phyloP scores from a whole-genome alignment of 2,888 invertebrate species.

The Stegana nigrithorax region DNA sequence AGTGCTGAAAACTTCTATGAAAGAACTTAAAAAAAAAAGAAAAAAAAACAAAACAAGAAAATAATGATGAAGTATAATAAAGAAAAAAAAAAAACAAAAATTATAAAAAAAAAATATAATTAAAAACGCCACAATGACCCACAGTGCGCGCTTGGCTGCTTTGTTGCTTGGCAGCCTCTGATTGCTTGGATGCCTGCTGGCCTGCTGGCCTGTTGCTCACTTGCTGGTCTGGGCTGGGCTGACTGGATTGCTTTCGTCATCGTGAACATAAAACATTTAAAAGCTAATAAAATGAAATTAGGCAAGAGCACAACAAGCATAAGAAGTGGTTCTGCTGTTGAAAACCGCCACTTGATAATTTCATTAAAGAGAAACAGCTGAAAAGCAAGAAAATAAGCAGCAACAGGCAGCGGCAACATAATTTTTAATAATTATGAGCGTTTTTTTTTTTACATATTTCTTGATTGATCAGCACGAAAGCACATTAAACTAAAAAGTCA shows the following conservation, averaged over 20 bases:
- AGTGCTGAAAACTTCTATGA: too few species aligned
- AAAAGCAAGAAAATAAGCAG: too few species aligned
- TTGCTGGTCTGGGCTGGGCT: background rate
- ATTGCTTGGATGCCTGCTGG: background rate
- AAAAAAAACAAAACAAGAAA: background rate
- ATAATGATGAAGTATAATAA: background rate
- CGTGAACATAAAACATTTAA: slow-evolving; percentile 11
- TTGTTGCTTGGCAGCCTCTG: background rate
- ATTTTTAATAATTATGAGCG: slow-evolving; percentile 18
- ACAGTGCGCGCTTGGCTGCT: background rate
- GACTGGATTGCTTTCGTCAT: slow-evolving; percentile 1
- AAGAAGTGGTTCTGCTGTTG: background rate
- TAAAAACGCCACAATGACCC: slow-evolving; percentile 35
- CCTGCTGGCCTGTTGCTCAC: background rate
- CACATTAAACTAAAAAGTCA: background rate
- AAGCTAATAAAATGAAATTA: slow-evolving; percentile 17
- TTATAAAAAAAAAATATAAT: slow-evolving; percentile 12
- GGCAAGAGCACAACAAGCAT: background rate
- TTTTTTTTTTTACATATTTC: background rate
- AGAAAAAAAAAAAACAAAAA: background rate
- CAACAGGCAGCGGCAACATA: background rate
- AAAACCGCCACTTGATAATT: slow-evolving; percentile 41
- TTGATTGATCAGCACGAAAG: slow-evolving; percentile 12
- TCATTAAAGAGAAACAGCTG: slow-evolving; percentile 43
- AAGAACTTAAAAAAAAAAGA: too few species aligned